Conservation (phyloP, 2,797 vertebrate genomes). For the Cyprinodon diabolis region DNA sequence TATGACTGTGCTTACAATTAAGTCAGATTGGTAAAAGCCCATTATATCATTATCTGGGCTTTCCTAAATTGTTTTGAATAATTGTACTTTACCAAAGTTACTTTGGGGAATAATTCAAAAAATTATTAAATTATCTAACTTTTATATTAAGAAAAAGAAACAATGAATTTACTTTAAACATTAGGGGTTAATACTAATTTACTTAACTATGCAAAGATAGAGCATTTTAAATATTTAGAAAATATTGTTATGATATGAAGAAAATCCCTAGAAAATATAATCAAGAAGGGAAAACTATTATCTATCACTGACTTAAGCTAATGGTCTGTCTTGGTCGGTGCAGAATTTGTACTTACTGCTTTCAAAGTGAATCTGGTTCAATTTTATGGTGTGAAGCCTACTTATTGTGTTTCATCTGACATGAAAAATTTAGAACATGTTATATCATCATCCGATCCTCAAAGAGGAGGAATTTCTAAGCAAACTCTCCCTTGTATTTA, state of each 20-base stretch:
- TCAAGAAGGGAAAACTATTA: constrained; percentile 18
- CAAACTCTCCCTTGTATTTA: constrained; percentile 60
- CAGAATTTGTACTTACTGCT: constrained; percentile 29
- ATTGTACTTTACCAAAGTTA: too few relatives aligned
- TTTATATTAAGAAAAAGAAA: too few relatives aligned
- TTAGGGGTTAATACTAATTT: not conserved
- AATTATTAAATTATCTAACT: too few relatives aligned
- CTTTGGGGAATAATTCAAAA: too few relatives aligned
- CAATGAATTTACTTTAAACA: not conserved
- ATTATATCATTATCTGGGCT: too few relatives aligned
- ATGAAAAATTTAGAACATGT: constrained; percentile 73
- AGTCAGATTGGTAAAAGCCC: not conserved
- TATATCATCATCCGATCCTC: constrained; percentile 68
- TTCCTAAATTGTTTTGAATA: too few relatives aligned
- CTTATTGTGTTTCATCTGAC: constrained; percentile 71
- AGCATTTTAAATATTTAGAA: too few relatives aligned
- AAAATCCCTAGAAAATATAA: constrained; percentile 19
- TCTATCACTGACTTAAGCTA: constrained; percentile 52
- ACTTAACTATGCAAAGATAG: not conserved
- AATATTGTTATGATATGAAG: not conserved
- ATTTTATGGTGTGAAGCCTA: constrained; percentile 61
- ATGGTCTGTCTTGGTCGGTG: constrained; percentile 21
- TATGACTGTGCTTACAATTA: not conserved
- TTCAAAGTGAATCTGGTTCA: constrained; percentile 51
- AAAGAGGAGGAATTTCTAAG: constrained; percentile 70